Percentiles rank a stretch among this genome's conserved stretches.
phyloP scores from a whole-genome alignment of 1,140 invertebrate genomes.

The Drosophila hydei region DNA sequence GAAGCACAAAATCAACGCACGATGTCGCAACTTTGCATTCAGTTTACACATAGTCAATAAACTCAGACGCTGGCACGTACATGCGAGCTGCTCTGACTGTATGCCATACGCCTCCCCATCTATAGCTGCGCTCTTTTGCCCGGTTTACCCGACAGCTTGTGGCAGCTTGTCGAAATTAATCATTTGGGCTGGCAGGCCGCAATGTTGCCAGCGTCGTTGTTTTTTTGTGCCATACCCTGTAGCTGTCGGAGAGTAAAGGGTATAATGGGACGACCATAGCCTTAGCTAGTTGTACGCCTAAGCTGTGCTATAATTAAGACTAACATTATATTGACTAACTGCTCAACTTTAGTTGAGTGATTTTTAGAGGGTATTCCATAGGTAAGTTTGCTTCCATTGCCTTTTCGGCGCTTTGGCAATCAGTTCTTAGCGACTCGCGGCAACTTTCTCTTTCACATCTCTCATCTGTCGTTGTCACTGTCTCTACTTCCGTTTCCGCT shows the following conservation, averaged over 20 bases:
- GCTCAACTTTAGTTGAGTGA: not conserved
- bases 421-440: slow-evolving; percentile 46
- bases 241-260: not conserved
- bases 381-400: not conserved
- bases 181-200: slow-evolving; percentile 72
- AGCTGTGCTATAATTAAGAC: too few species aligned
- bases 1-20: slow-evolving; percentile 71
- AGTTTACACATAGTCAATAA: slow-evolving; percentile 63
- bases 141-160: slow-evolving; percentile 55
- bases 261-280: not conserved
- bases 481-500: slow-evolving; percentile 74
- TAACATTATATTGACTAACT: not conserved
- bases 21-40: slow-evolving; percentile 66
- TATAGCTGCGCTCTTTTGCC: not conserved
- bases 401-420: slow-evolving; percentile 52
- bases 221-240: slow-evolving; percentile 19
- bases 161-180: slow-evolving; percentile 81
- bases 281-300: too few species aligned
- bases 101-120: not conserved
- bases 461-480: slow-evolving; percentile 57
- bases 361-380: not conserved
- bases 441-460: slow-evolving; percentile 38
- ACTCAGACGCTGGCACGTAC: slow-evolving; percentile 56
- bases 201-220: slow-evolving; percentile 17
- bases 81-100: slow-evolving; percentile 12